Evolutionary conservation across 2,113 vertebrate genomes (phyloP).

Genomic region (Neogale vison): DNA sequence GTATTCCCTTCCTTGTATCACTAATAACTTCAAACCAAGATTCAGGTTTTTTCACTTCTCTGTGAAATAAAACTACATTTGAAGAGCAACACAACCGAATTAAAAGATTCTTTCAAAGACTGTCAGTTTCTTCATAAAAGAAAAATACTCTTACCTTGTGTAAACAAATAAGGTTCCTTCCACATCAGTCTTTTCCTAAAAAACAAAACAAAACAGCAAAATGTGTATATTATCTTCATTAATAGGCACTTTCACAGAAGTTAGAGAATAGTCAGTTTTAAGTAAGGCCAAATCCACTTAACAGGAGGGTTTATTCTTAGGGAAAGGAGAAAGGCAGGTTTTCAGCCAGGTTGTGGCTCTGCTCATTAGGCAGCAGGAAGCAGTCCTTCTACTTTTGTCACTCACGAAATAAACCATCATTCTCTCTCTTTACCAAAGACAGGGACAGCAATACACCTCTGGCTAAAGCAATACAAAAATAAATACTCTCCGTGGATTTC

Average conservation of each 20-base stretch:
- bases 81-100: neutral
- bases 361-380: neutral
- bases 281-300: neutral
- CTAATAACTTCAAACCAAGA: constrained; percentile 36
- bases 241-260: neutral
- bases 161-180: constrained; percentile 98
- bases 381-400: neutral
- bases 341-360: neutral
- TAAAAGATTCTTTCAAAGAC: neutral
- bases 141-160: constrained; percentile 87
- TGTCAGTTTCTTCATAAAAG: constrained; percentile 41
- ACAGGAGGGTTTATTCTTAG: neutral
- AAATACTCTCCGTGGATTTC: neutral
- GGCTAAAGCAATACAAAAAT: neutral
- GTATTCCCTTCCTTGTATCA: neutral
- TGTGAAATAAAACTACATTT: neutral
- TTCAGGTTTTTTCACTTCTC: constrained; percentile 41
- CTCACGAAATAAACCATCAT: neutral
- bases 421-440: neutral
- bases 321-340: neutral
- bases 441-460: neutral
- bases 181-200: constrained; percentile 97
- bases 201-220: constrained; percentile 58
- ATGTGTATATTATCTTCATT: constrained; percentile 39
- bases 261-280: neutral